Conservation (phyloP, 2,113 vertebrate genomes). For the Rhodinocichla rosea region DNA sequence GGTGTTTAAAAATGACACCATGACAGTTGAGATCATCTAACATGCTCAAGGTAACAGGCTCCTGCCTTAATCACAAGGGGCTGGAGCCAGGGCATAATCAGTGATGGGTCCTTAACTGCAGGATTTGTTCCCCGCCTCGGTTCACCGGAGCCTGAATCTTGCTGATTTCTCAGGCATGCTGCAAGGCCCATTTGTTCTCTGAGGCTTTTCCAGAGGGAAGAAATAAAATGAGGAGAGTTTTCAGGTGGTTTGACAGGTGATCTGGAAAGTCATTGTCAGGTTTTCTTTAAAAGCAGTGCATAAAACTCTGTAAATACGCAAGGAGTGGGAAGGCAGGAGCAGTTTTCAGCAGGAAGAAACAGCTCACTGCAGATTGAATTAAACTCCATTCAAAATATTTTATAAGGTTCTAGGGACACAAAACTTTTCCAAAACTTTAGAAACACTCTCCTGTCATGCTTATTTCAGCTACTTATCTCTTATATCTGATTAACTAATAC, state of each 20-base stretch:
- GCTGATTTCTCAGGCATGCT: constrained; percentile 21
- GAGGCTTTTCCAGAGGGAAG: background rate
- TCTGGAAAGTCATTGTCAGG: background rate
- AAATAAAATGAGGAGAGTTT: constrained; percentile 17
- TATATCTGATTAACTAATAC: background rate
- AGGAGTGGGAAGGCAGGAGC: background rate
- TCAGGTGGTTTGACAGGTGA: constrained; percentile 21
- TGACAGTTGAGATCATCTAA: constrained; percentile 26
- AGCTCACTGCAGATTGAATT: background rate
- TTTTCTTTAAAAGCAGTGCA: background rate
- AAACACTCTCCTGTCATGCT: background rate
- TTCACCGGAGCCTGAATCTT: background rate
- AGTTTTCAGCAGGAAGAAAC: background rate
- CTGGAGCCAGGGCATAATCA: constrained; percentile 8
- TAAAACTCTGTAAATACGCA: background rate
- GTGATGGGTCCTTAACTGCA: constrained; percentile 14
- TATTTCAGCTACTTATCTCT: background rate
- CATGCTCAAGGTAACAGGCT: constrained; percentile 18
- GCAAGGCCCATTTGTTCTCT: constrained; percentile 19
- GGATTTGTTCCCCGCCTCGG: background rate
- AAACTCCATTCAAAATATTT: background rate
- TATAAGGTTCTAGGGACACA: background rate
- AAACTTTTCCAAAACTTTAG: background rate
- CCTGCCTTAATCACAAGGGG: constrained; percentile 25
- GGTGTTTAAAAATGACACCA: constrained; percentile 36